Conservation (phyloP, 1,140 invertebrate genomes). For the Anastrepha ludens region DNA sequence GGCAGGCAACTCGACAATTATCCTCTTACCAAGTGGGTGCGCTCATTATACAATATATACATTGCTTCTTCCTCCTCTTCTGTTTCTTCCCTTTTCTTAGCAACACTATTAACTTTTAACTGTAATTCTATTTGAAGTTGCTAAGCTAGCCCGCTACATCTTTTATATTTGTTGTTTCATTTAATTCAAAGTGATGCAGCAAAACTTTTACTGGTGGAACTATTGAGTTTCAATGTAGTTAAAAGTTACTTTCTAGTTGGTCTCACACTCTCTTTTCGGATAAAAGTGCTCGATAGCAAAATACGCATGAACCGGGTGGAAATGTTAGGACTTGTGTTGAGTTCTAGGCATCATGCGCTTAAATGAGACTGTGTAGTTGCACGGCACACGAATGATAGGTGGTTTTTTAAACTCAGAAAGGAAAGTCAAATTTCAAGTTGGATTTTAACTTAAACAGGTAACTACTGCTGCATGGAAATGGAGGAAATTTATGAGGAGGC, state of each 20-base stretch:
- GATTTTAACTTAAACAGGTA: no score
- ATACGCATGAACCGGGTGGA: not conserved
- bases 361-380: no score
- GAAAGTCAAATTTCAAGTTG: no score
- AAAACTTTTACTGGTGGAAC: slow-evolving; percentile 12
- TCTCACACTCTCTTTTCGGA: not conserved
- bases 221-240: slow-evolving; percentile 43
- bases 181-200: slow-evolving; percentile 39
- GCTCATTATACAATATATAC: not conserved
- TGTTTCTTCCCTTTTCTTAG: not conserved
- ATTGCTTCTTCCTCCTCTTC: not conserved
- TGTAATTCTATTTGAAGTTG: slow-evolving; percentile 7
- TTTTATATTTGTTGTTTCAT: slow-evolving; percentile 42
- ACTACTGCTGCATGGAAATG: no score
- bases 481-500: no score
- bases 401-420: no score
- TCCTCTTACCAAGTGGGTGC: no score
- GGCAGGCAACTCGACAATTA: not conserved
- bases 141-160: not conserved
- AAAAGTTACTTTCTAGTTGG: slow-evolving; percentile 20
- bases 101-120: slow-evolving; percentile 13
- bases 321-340: no score
- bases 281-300: not conserved
- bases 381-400: no score
- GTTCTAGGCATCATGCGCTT: no score